Evolutionary conservation across 1,140 invertebrate species (phyloP).

Genomic region (Diabrotica undecimpunctata): DNA sequence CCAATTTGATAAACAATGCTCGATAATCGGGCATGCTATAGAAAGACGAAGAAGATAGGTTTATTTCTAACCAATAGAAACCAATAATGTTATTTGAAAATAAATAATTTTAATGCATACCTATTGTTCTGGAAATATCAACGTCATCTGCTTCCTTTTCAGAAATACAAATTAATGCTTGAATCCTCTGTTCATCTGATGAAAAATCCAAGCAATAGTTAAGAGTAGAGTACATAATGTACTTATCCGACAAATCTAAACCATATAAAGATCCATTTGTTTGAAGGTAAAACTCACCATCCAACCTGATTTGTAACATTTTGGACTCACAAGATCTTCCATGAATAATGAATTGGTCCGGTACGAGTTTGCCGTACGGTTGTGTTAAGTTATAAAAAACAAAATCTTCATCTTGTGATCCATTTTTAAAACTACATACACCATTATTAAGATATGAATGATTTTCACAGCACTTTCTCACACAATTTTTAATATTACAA

Average conservation of each 20-base stretch:
- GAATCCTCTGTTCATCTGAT: not conserved
- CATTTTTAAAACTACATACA: not conserved
- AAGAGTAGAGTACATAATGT: conserved; percentile 4
- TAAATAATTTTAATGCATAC: no score
- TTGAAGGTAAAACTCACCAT: conserved; percentile 10
- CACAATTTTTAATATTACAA: not conserved
- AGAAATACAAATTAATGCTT: not conserved
- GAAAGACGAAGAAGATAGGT: no score
- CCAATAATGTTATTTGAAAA: no score
- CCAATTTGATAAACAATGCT: no score
- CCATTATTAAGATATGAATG: not conserved
- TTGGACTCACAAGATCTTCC: not conserved
- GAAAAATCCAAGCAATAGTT: conserved; percentile 3
- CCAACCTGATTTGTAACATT: not conserved
- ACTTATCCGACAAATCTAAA: not conserved
- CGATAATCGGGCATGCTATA: no score
- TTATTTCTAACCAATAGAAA: no score
- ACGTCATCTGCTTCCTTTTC: not conserved
- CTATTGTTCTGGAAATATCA: no score
- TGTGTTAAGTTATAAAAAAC: no score
- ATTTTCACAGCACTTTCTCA: conserved; percentile 1
- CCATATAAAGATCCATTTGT: conserved; percentile 9
- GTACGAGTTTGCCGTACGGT: not conserved
- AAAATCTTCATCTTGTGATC: no score
- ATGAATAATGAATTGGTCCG: conserved; percentile 6